These are phyloP conservation scores for Hydra vulgaris DNA, from an alignment of 30 jellyfish, hydroid and myxozoan species.

Conservation along the genomic window DNA sequence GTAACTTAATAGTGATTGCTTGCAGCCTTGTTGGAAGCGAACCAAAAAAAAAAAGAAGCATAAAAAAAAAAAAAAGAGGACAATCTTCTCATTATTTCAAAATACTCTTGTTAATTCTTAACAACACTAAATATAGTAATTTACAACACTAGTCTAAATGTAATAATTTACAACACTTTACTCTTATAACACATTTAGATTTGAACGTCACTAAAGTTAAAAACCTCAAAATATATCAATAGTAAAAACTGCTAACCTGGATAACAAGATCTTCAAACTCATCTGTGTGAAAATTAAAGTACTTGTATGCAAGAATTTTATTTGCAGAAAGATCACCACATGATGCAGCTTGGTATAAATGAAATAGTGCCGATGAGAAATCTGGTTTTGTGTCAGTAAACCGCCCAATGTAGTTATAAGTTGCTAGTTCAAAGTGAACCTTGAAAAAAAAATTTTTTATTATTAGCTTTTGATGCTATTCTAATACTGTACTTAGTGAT, in stretches of 20 bases:
- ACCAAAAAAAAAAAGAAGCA: too few species aligned
- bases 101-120: too few species aligned
- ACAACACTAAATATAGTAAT: too few species aligned
- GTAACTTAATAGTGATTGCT: too few species aligned
- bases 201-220: too few species aligned
- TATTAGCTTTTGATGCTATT: not conserved
- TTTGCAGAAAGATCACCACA: conserved; percentile 67
- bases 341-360: conserved; percentile 65
- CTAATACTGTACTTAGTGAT: not conserved
- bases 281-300: conserved; percentile 65
- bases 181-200: too few species aligned
- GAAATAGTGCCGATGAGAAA: conserved; percentile 69
- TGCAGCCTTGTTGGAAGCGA: too few species aligned
- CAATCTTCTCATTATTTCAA: too few species aligned
- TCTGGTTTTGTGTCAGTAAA: conserved; percentile 80
- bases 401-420: conserved; percentile 63
- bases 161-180: too few species aligned
- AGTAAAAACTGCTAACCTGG: conserved; percentile 34
- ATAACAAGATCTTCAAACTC: conserved; percentile 41
- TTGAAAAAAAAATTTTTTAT: not conserved
- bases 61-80: too few species aligned
- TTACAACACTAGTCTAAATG: too few species aligned
- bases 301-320: conserved; percentile 54
- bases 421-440: conserved; percentile 74
- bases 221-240: too few species aligned